These are phyloP conservation scores for Dione juno DNA, from an alignment of 2,888 invertebrate species.

Conservation along the genomic window DNA sequence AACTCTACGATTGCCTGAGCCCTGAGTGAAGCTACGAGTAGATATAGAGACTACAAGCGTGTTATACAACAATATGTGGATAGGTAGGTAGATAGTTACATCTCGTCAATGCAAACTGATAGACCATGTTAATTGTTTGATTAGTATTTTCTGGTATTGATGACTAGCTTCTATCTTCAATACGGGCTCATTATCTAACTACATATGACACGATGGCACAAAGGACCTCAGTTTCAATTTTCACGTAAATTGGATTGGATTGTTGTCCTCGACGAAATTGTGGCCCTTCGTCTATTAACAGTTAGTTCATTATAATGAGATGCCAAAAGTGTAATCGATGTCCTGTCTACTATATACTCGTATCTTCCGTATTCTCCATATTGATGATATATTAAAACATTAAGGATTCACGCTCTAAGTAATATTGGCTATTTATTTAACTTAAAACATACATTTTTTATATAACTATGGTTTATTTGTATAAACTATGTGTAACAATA, in stretches of 20 bases:
- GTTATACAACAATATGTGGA: background rate
- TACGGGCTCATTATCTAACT: background rate
- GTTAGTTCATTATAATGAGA: conserved; percentile 18
- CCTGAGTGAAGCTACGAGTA: no score
- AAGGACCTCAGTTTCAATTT: conserved; percentile 21
- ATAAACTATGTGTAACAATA: background rate
- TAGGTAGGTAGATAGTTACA: background rate
- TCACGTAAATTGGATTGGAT: conserved; percentile 12
- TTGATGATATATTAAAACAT: no score
- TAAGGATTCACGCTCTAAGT: no score
- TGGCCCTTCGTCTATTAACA: conserved; percentile 6
- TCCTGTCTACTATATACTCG: background rate
- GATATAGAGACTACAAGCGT: background rate
- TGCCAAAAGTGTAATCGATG: conserved; percentile 4
- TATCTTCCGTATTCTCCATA: background rate
- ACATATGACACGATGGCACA: background rate
- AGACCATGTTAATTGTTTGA: background rate
- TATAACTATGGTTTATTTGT: background rate
- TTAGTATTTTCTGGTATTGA: conserved; percentile 16
- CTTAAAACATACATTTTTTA: background rate
- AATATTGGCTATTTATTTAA: no score
- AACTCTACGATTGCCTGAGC: background rate
- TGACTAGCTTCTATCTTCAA: background rate
- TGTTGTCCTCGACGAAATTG: conserved; percentile 1
- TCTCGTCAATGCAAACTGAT: background rate